Percentiles rank a stretch among this genome's conserved stretches.
Conservation (phyloP, 64 coral and sea anemone species). For the Hydrozoanthus tunicans region DNA sequence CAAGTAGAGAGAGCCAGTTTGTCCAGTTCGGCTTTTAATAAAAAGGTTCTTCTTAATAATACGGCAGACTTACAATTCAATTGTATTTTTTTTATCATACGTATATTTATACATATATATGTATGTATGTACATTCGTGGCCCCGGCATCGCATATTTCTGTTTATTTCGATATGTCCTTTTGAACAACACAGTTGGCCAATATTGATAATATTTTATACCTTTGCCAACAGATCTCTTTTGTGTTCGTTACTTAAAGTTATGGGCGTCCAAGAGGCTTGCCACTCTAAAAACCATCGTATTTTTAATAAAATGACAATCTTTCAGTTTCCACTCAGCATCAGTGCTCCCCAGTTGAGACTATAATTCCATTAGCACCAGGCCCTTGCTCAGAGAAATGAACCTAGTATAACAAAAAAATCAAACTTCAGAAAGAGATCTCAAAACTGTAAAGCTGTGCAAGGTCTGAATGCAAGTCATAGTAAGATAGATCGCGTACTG, state of each 20-base stretch:
- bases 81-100: neutral
- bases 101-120: constrained; percentile 17
- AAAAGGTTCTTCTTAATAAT: constrained; percentile 46
- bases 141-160: neutral
- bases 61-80: constrained; percentile 54
- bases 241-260: constrained; percentile 22
- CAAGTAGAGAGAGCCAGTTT: neutral
- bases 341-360: constrained; percentile 59
- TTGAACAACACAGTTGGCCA: neutral
- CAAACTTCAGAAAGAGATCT: constrained; percentile 11
- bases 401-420: constrained; percentile 65
- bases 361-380: constrained; percentile 63
- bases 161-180: neutral
- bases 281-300: neutral
- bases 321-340: neutral
- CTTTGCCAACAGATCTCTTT: neutral
- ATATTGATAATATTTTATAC: constrained; percentile 28
- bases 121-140: constrained; percentile 47
- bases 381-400: constrained; percentile 92
- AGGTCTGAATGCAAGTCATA: neutral
- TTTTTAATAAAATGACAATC: neutral
- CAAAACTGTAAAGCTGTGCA: neutral
- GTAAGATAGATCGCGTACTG: neutral
- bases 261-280: constrained; percentile 19
- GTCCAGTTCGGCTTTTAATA: constrained; percentile 49